Evolutionary conservation across 2,113 vertebrate species (phyloP).

Genomic region (Columba livia): DNA sequence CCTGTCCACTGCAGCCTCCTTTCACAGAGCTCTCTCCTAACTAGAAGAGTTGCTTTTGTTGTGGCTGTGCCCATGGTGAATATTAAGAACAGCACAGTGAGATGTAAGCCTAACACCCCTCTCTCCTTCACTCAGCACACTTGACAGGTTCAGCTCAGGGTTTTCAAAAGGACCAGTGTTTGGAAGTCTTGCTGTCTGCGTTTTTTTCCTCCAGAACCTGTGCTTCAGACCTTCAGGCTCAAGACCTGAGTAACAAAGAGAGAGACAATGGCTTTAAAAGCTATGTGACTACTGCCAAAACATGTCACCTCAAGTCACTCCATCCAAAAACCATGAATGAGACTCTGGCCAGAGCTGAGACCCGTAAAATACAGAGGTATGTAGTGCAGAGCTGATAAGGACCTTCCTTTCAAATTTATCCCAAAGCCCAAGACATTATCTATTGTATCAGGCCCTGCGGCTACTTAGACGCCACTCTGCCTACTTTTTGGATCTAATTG

Average conservation of each 20-base stretch:
- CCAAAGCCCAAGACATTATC: constrained; percentile 35
- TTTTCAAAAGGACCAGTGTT: neutral
- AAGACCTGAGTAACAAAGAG: neutral
- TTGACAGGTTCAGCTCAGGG: neutral
- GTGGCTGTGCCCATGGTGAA: neutral
- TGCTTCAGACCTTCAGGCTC: neutral
- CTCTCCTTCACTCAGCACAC: neutral
- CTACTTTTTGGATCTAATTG: constrained; percentile 43
- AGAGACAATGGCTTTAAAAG: neutral
- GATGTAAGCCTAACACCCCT: neutral
- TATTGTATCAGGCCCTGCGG: constrained; percentile 20
- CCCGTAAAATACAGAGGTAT: neutral
- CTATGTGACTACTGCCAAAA: neutral
- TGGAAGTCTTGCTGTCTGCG: neutral
- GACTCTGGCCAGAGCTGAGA: neutral
- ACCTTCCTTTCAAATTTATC: constrained; percentile 34
- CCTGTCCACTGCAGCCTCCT: neutral
- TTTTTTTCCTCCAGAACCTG: neutral
- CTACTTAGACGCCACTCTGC: constrained; percentile 58
- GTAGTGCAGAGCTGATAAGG: neutral
- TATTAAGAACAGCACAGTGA: neutral
- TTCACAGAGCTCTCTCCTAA: neutral
- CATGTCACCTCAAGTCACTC: neutral
- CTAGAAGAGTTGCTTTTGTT: neutral
- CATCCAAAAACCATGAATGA: neutral